A percentile compares a stretch with the other conserved stretches of the same genome.
phyloP scores from a whole-genome alignment of 2,888 invertebrate species.

The Agapostemon virescens region DNA sequence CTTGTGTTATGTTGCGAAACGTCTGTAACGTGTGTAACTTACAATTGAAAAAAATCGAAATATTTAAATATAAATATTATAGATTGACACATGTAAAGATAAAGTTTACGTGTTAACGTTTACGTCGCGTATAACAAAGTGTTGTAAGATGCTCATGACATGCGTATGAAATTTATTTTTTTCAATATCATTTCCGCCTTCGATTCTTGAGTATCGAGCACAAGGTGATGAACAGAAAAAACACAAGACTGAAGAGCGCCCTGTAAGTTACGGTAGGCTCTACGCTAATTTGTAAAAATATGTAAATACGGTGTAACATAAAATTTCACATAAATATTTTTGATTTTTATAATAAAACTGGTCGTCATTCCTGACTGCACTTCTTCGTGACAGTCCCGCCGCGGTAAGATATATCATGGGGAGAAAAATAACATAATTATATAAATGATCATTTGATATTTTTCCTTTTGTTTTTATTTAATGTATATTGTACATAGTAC shows the following conservation, averaged over 20 bases:
- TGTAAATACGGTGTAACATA: slow-evolving; percentile 77
- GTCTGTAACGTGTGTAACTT: neutral
- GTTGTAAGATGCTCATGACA: neutral
- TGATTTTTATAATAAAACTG: slow-evolving; percentile 74
- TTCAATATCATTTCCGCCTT: neutral
- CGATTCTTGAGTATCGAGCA: slow-evolving; percentile 19
- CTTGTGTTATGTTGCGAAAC: slow-evolving; percentile 6
- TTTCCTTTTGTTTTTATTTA: slow-evolving; percentile 39
- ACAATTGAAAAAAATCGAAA: neutral
- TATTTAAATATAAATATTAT: neutral
- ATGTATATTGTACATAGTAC: slow-evolving; percentile 39
- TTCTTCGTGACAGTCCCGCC: neutral
- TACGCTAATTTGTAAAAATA: slow-evolving; percentile 51
- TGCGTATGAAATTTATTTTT: slow-evolving; percentile 15
- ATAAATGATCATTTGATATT: neutral
- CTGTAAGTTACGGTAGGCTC: slow-evolving; percentile 52
- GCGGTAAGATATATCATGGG: neutral
- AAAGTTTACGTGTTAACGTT: slow-evolving; percentile 14
- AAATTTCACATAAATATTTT: slow-evolving; percentile 78
- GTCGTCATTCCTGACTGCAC: slow-evolving; percentile 33
- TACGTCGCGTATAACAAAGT: neutral
- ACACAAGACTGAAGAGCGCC: slow-evolving; percentile 71
- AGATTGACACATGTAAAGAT: slow-evolving; percentile 4
- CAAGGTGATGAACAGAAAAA: slow-evolving; percentile 46
- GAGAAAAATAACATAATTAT: neutral